Conservation (phyloP, 2,113 vertebrate genomes). For the Prochilodus magdalenae region DNA sequence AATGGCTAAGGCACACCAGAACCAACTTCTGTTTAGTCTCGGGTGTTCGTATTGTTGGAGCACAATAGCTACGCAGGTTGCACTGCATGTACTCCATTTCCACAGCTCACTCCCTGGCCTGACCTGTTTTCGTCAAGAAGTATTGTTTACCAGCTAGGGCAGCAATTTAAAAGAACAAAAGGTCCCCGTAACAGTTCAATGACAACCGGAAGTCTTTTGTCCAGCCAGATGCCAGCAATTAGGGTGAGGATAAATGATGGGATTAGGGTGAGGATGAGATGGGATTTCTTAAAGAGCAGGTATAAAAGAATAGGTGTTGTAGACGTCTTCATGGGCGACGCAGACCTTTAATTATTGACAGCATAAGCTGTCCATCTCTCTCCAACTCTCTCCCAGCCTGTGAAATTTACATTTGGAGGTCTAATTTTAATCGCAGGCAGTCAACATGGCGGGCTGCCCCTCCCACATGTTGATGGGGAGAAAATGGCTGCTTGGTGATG, state of each 20-base stretch:
- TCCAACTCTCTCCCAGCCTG: not conserved
- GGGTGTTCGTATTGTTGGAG: conserved; percentile 27
- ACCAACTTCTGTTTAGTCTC: conserved; percentile 22
- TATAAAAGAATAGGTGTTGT: not conserved
- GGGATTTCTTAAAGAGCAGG: not conserved
- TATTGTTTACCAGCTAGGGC: not conserved
- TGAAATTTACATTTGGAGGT: conserved; percentile 11
- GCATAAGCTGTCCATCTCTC: not conserved
- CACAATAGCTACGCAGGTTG: conserved; percentile 29
- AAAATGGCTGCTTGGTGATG: conserved; percentile 52
- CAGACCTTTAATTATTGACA: not conserved
- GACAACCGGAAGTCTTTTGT: conserved; percentile 13
- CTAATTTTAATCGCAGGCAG: conserved; percentile 47
- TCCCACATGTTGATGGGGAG: conserved; percentile 52
- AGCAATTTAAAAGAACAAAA: conserved; percentile 31
- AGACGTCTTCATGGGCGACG: not conserved
- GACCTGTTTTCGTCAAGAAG: conserved; percentile 38
- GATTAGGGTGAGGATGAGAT: too few species aligned
- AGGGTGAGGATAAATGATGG: not conserved
- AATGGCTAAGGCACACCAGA: not conserved
- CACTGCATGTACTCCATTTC: conserved; percentile 9
- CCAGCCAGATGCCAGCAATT: conserved; percentile 8
- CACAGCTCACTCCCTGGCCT: conserved; percentile 31
- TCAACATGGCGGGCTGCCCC: conserved; percentile 44
- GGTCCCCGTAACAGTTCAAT: not conserved